Base-by-base conservation (phyloP, 2,113 vertebrate species). In the Hyperoodon ampullatus region DNA sequence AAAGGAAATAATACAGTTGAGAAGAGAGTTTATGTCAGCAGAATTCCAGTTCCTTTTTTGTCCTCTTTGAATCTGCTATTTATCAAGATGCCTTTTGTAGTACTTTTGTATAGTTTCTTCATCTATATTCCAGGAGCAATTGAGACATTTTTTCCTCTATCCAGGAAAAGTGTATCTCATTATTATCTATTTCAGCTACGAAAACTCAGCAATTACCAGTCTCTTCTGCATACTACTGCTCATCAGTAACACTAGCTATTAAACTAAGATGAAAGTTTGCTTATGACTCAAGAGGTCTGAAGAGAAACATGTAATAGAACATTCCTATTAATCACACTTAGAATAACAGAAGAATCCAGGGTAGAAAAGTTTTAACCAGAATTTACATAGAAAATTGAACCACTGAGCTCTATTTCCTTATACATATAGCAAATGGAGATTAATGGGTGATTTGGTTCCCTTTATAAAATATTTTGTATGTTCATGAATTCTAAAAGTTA, bases 81-180 rank as follows among this genome's bases (percentile, higher is more conserved):
- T 96, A 81, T 97, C 96, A 96, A 97, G 88, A 97, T 97, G 97
- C 97, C 94, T 96, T 97, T 95, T 93, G 44, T 74, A 65, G 55
- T 71, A 39, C 94, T 85, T 58, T 80, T 58, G 30, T 80, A 83
- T 96, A 94, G 89, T 95, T 93, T 96, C 97, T 98, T 98, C 72
- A 88, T 98, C 90, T 95, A 95, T 96, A 35, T 0, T 97, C 68
- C 97, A 96, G 93, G 90, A 90, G 68, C 92, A 66, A 0, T 10
- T 35, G 71, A 89, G 47, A 68, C 7, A 8, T 88, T 97, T 98
- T 98, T 98, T 97, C 97, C 96, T 98, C 97, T 98, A 88, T 97
- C 94, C 39, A 88, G 96, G 97, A 94, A 97, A 97, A 97, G 97
- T 44, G 82, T 98, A 98, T 97, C 98, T 98, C 89, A 96, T 97